phyloP scores from a whole-genome alignment of 1,140 invertebrate genomes.

The Centruroides sculpturatus region DNA sequence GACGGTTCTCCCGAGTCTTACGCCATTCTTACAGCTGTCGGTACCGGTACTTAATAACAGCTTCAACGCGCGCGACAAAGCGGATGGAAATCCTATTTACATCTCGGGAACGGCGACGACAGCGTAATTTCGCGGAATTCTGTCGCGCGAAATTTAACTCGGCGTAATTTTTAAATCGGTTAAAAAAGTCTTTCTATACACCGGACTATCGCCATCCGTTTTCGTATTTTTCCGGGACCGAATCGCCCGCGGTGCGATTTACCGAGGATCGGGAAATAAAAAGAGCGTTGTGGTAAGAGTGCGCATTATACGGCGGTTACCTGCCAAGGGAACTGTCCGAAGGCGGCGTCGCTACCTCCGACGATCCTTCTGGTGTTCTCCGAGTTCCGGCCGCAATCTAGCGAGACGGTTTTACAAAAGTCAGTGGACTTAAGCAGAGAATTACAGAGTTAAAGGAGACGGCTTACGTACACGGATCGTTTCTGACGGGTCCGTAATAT shows the following conservation, averaged over 20 bases:
- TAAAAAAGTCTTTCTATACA: neutral
- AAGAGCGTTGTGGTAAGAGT: neutral
- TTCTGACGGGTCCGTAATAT: conserved; percentile 50
- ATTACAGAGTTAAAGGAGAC: neutral
- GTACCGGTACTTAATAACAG: no score
- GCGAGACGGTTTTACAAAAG: neutral
- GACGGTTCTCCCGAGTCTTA: no score
- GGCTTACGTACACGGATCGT: conserved; percentile 50
- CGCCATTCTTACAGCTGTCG: no score
- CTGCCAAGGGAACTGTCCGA: conserved; percentile 91
- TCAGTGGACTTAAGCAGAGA: neutral
- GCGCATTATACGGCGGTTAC: conserved; percentile 26
- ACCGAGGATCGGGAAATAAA: neutral
- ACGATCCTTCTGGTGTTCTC: conserved; percentile 70
- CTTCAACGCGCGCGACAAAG: no score
- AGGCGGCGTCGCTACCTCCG: conserved; percentile 81
- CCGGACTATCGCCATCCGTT: no score
- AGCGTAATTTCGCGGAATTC: no score
- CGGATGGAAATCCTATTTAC: no score
- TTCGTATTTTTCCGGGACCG: neutral
- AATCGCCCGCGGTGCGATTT: neutral
- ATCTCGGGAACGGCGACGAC: no score
- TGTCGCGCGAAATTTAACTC: no score
- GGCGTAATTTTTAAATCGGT: neutral
- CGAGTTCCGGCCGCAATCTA: conserved; percentile 34